Evolutionary conservation across 2,888 invertebrate genomes (phyloP).

Genomic region (Hipparchia sbordonii): DNA sequence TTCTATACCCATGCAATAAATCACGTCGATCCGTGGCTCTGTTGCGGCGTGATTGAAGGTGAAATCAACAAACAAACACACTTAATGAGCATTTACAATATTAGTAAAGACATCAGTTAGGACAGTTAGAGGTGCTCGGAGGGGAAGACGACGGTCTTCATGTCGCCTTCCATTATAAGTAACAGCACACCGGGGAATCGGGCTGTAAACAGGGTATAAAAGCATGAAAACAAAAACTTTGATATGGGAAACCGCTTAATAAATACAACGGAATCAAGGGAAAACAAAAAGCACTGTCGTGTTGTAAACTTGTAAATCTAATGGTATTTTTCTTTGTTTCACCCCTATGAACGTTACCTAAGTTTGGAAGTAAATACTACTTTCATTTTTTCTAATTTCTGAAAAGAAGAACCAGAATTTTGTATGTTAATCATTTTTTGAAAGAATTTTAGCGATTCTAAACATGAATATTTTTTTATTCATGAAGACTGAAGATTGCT

Average conservation of each 20-base stretch:
- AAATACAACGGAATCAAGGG: slow-evolving; percentile 1
- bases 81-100: no score
- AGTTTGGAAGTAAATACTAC: background rate
- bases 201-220: slow-evolving; percentile 3
- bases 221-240: slow-evolving; percentile 11
- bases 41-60: no score
- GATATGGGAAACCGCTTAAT: slow-evolving; percentile 6
- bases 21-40: no score
- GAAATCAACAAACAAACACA: no score
- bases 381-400: no score
- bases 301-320: slow-evolving; percentile 4
- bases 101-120: no score
- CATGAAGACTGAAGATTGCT: no score
- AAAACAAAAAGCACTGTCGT: background rate
- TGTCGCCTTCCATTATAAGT: slow-evolving; percentile 5
- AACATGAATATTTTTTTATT: no score
- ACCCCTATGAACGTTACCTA: background rate
- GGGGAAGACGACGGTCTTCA: background rate
- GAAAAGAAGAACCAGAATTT: no score
- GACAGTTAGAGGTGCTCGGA: background rate
- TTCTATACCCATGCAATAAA: no score
- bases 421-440: no score
- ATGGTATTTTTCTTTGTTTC: background rate
- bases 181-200: slow-evolving; percentile 3
- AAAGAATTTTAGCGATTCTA: no score